phyloP scores from a whole-genome alignment of 2,888 invertebrate species.

The Papilio protenor region DNA sequence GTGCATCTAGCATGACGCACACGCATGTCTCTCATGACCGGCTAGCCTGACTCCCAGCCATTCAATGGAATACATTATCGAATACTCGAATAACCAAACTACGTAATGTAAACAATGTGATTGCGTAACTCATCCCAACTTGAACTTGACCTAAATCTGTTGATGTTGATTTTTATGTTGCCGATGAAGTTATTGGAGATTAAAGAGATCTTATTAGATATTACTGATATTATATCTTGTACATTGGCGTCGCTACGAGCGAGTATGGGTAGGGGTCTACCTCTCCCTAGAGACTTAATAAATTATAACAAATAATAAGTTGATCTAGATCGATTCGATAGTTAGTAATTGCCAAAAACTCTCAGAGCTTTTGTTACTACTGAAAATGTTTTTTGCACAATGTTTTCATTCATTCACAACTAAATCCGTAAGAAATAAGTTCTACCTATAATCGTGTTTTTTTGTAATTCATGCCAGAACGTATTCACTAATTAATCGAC shows the following conservation, averaged over 20 bases:
- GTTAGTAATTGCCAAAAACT: no score
- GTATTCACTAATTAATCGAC: slow-evolving; percentile 24
- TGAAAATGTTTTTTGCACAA: background rate
- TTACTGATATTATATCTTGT: background rate
- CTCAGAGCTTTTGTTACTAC: background rate
- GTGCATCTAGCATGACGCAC: slow-evolving; percentile 61
- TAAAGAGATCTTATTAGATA: background rate
- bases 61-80: slow-evolving; percentile 24
- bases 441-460: background rate
- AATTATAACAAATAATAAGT: no score
- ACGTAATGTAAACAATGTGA: slow-evolving; percentile 34
- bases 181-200: background rate
- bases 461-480: background rate
- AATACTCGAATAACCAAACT: background rate
- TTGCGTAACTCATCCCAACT: slow-evolving; percentile 22
- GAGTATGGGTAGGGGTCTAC: no score
- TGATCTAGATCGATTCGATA: no score
- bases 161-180: background rate
- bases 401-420: background rate
- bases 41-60: slow-evolving; percentile 15
- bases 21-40: slow-evolving; percentile 65
- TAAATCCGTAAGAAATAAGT: no score
- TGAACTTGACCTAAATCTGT: slow-evolving; percentile 37
- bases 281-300: no score
- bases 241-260: no score